A percentile compares a stretch with the other conserved stretches of the same genome.
phyloP scores from a whole-genome alignment of 2,888 invertebrate genomes.

The Drosophila borborema region DNA sequence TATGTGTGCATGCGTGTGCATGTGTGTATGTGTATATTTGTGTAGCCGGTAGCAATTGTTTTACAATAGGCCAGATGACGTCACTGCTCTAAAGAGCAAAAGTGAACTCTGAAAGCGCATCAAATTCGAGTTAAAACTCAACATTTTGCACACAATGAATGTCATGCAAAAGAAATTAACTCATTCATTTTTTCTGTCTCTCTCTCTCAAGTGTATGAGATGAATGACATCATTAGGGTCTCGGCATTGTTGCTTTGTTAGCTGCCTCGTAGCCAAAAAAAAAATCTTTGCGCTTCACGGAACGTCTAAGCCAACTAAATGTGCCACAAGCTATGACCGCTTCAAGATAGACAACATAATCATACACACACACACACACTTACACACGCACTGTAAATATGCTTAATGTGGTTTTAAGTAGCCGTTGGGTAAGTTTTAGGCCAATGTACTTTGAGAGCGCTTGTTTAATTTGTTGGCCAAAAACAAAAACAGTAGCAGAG shows the following conservation, averaged over 20 bases:
- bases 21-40: background rate
- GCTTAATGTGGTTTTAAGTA: conserved; percentile 66
- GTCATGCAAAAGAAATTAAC: conserved; percentile 26
- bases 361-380: conserved; percentile 26
- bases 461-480: conserved; percentile 28
- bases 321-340: conserved; percentile 63
- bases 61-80: conserved; percentile 35
- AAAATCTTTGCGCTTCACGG: conserved; percentile 20
- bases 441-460: conserved; percentile 41
- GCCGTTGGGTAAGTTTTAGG: conserved; percentile 41
- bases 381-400: conserved; percentile 9
- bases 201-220: conserved; percentile 45
- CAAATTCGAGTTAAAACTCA: conserved; percentile 27
- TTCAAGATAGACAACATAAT: conserved; percentile 54
- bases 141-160: conserved; percentile 48
- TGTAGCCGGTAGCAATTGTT: conserved; percentile 21
- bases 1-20: background rate
- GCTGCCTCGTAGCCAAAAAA: conserved; percentile 27
- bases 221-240: conserved; percentile 74
- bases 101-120: background rate
- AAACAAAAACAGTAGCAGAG: conserved; percentile 8
- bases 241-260: conserved; percentile 51
- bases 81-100: conserved; percentile 24
- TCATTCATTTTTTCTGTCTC: conserved; percentile 14
- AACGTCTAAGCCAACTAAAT: conserved; percentile 48